Evolutionary conservation across 1,140 invertebrate species (phyloP), one percentile per base, ranked within the genome.

Genomic region (Bombus terrestris): DNA sequence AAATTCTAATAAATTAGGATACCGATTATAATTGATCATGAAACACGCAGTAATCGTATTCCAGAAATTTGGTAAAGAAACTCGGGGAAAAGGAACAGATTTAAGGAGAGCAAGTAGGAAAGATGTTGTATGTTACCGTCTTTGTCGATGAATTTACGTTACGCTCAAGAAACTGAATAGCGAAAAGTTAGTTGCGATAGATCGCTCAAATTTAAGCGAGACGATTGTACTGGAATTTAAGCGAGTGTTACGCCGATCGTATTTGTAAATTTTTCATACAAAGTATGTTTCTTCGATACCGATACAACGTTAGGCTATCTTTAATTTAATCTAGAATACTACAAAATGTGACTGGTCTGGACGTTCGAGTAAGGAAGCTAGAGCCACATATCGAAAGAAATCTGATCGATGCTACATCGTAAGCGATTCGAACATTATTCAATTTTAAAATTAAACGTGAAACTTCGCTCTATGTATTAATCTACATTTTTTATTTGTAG

Each of bases 361-460:
- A 98, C 91, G 96, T 98, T 1, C 96, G 97, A 84, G 96, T 98
- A 59, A 95, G 97, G 77, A 97, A 97, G 91, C 91, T 98, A 39
- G 97, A 98, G 89, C 97, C 98, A 0, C 97, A 98, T 91, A 95
- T 95, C 35, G 96, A 96, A 35, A 95, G 94, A 92, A 96, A 94
- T 88, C 92, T 94, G 81, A 96, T 96, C 85, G 96, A 97, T 89
- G 94, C 96, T 81, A 95, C 95, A 41, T 97, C 97, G 97, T 98
- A 96, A 97, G 97, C 97, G n/a, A 68, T 69, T 75, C 37, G 8
- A 35, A 18, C 25, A 74, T 74, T 68, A n/a, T 13, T 13, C 2
- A 25, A 68, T 69, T 37, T 53, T 2, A 15, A 1, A 13, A 32
- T 6, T 1, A 2, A 13, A n/a, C 12, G 12, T 0, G 6, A 35